Evolutionary conservation across 2,888 invertebrate species (phyloP).

Genomic region (Sturmia bella): DNA sequence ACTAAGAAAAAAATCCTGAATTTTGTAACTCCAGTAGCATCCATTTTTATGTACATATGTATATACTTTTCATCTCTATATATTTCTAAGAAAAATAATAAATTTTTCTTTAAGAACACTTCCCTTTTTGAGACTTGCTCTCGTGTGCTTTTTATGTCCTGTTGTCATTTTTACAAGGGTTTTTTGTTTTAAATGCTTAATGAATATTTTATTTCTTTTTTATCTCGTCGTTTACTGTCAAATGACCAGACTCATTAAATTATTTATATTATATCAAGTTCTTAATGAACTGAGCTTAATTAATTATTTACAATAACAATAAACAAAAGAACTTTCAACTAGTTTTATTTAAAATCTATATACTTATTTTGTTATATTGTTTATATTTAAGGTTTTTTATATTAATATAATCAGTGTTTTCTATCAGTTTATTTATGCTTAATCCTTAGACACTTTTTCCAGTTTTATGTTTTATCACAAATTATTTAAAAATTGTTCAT

Average conservation of each 20-base stretch:
- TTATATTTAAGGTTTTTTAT: background rate
- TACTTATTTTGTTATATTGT: background rate
- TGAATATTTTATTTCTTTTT: background rate
- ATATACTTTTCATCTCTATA: no score
- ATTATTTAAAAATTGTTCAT: conserved; percentile 37
- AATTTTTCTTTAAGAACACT: no score
- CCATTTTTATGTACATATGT: no score
- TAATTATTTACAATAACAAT: conserved; percentile 39
- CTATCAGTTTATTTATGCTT: background rate
- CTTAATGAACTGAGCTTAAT: conserved; percentile 22
- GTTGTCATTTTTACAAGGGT: no score
- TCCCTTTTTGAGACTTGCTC: no score
- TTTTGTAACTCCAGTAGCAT: no score
- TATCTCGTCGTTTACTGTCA: background rate
- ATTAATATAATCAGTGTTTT: background rate
- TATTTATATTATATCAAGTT: conserved; percentile 5
- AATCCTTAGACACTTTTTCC: conserved; percentile 1
- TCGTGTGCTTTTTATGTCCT: no score
- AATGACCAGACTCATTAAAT: conserved; percentile 8
- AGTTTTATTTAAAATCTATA: conserved; percentile 27
- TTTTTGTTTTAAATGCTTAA: background rate
- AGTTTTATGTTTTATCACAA: conserved; percentile 43
- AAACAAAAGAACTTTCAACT: background rate
- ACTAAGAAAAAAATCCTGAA: no score
- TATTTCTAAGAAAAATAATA: no score